Base-by-base conservation (phyloP, 1,140 invertebrate species). In the Heterodera carotae region DNA sequence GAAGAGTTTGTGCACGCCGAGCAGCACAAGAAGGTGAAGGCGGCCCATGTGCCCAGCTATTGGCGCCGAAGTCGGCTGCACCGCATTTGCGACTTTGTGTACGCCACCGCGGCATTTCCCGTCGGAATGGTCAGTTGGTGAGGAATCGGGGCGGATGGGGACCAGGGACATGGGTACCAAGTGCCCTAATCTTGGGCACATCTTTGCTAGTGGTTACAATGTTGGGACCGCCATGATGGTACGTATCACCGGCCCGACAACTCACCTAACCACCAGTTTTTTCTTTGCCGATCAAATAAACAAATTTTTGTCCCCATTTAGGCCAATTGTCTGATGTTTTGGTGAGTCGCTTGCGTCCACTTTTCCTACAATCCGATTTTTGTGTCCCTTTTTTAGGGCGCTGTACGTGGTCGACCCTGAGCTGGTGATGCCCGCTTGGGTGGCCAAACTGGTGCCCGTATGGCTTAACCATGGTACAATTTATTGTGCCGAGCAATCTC, bases 81-180 rank as follows among this genome's bases (percentile, higher is more conserved):
- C 39, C 59, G 69, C 29, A 56, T 86, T 15, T 84, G 83, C 64
- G 83, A 84, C 53, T 86, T 86, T 60, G 77, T 86, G 62, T 84
- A 84, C 73, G 62, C 76, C 10, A 86, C 84, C 15, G 64, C 60
- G 5, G 83, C 78, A 7, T 86, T 84, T 70, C 83, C 83, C 3
- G 75, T 86, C 43, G 83, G 83, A 78, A 79, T 84, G 75, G 82
- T 68, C 29, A 62, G 8, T 7, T n/a, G n/a, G n/a, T n/a, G n/a
- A n/a, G n/a, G n/a, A n/a, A n/a, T n/a, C n/a, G n/a, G n/a, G n/a
- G n/a, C n/a, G n/a, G n/a, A n/a, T n/a, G n/a, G n/a, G n/a, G n/a
- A n/a, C n/a, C n/a, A n/a, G n/a, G 39, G 39, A 43, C 6, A 43
- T 43, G 6, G 39, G 39, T n/a, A n/a, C n/a, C n/a, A n/a, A n/a